Conservation (phyloP, 2,113 vertebrate genomes). For the Sula dactylatra region DNA sequence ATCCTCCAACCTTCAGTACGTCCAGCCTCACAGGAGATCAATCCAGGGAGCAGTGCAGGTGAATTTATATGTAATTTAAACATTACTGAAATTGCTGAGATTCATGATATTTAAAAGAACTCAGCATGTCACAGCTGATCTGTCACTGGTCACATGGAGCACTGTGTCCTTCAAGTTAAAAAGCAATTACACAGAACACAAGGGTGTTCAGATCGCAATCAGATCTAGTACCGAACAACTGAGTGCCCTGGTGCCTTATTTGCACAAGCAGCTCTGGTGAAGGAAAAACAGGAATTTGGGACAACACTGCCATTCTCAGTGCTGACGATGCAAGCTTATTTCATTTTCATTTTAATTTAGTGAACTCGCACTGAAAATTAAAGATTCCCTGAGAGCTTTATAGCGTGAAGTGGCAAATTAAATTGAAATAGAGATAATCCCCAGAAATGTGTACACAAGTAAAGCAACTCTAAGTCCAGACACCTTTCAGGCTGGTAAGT, state of each 20-base stretch:
- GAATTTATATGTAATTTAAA: neutral
- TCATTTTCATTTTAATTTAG: conserved; percentile 52
- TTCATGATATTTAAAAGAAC: neutral
- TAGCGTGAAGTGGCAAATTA: conserved; percentile 32
- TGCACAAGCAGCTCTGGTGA: neutral
- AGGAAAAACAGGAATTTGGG: neutral
- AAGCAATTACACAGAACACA: neutral
- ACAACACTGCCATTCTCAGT: neutral
- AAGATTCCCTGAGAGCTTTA: conserved; percentile 24
- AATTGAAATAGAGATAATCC: conserved; percentile 47
- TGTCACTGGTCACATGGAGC: neutral
- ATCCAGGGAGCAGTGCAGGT: neutral
- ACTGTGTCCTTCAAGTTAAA: neutral
- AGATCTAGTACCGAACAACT: neutral
- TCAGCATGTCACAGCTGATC: neutral
- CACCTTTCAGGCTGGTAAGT: neutral
- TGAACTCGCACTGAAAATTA: conserved; percentile 17
- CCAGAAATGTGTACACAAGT: conserved; percentile 29
- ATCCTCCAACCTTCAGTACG: neutral
- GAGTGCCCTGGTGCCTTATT: neutral
- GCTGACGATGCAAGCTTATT: neutral
- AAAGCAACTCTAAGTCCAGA: neutral
- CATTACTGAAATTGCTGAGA: neutral
- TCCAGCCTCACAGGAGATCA: neutral
- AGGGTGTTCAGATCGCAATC: neutral